A percentile compares a stretch with the other conserved stretches of the same genome.
Evolutionary conservation across 2,113 vertebrate species (phyloP).

Genomic region (Tonatia bakeri): DNA sequence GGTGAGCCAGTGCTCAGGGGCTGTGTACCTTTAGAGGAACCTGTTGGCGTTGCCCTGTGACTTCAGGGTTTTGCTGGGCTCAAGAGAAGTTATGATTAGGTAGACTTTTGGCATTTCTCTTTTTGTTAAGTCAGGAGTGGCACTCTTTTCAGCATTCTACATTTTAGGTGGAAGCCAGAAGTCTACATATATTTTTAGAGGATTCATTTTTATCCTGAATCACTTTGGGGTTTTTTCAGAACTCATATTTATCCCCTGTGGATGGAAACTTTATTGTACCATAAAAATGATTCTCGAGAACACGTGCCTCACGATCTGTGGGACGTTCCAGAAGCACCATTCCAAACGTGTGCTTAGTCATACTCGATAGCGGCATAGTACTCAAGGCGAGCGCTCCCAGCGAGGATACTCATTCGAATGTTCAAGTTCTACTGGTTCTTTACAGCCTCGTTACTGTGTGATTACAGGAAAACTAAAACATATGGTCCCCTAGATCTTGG

Average conservation of each 20-base stretch:
- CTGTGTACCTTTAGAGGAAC: neutral
- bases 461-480: neutral
- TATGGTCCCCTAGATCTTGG: neutral
- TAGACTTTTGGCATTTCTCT: neutral
- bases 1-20: neutral
- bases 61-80: neutral
- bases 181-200: conserved; percentile 10
- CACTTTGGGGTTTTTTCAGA: neutral
- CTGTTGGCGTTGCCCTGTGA: neutral
- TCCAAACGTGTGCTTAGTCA: neutral
- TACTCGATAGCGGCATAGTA: neutral
- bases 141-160: neutral
- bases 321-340: neutral
- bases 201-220: neutral
- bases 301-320: neutral
- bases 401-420: neutral
- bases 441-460: neutral
- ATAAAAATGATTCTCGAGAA: neutral
- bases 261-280: neutral
- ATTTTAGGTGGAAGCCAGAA: neutral
- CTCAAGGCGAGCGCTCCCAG: neutral
- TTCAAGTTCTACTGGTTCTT: neutral
- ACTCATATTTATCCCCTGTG: neutral
- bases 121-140: neutral
- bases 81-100: neutral